phyloP scores from a whole-genome alignment of 2,888 invertebrate species.

The Eretmocerus hayati region DNA sequence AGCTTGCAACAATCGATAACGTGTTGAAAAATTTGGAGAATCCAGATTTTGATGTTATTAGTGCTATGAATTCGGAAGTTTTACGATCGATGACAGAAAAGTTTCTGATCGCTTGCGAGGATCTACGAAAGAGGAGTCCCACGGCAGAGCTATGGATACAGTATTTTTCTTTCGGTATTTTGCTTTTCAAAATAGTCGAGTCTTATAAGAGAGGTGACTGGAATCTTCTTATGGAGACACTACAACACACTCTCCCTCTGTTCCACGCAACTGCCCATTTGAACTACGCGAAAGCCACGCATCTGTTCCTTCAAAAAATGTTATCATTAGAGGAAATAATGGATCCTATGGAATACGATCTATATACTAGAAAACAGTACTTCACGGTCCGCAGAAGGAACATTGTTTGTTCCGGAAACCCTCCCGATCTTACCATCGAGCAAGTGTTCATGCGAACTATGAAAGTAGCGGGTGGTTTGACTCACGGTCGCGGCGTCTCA shows the following conservation, averaged over 20 bases:
- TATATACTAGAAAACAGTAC: not conserved
- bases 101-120: not conserved
- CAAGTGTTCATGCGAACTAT: not conserved
- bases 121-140: slow-evolving; percentile 12
- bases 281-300: slow-evolving; percentile 34
- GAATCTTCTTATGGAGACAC: slow-evolving; percentile 29
- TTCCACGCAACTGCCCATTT: slow-evolving; percentile 41
- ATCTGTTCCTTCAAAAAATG: slow-evolving; percentile 42
- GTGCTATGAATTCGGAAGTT: not conserved
- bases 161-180: slow-evolving; percentile 30
- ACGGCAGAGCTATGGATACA: slow-evolving; percentile 28
- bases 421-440: not conserved
- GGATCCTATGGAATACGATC: not conserved
- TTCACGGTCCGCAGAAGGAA: not conserved
- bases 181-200: slow-evolving; percentile 31
- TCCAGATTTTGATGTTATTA: not conserved
- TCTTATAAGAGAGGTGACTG: slow-evolving; percentile 34
- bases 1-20: not conserved
- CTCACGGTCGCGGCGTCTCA: not conserved
- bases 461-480: not conserved
- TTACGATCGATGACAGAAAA: no score
- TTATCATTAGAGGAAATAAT: slow-evolving; percentile 22
- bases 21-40: not conserved
- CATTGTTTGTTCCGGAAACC: not conserved
- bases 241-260: slow-evolving; percentile 34